Percentiles rank a stretch among this genome's conserved stretches.
phyloP scores from a whole-genome alignment of 2,888 invertebrate species.

The Drosophila suboccidentalis region DNA sequence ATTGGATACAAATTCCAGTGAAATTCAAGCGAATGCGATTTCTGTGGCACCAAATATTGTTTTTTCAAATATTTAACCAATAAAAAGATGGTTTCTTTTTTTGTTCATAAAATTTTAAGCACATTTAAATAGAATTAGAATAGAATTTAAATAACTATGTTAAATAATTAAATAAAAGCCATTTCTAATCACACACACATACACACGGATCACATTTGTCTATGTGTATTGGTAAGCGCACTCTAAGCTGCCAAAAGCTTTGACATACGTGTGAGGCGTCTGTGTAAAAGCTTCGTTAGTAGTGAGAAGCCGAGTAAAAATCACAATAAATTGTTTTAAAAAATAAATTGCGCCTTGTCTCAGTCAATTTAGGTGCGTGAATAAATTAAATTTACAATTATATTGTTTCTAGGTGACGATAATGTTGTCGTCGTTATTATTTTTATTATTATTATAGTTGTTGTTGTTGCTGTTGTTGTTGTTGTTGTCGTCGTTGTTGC shows the following conservation, averaged over 20 bases:
- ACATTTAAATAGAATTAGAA: too few species aligned
- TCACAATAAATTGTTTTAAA: background rate
- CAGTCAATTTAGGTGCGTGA: slow-evolving; percentile 51
- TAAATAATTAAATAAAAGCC: too few species aligned
- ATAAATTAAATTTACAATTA: slow-evolving; percentile 77
- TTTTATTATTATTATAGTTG: slow-evolving; percentile 27
- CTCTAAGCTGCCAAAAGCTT: slow-evolving; percentile 1
- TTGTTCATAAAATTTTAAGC: too few species aligned
- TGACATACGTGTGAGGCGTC: slow-evolving; percentile 4
- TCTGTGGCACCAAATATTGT: too few species aligned
- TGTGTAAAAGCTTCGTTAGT: slow-evolving; percentile 18
- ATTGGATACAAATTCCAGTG: too few species aligned
- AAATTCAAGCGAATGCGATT: too few species aligned
- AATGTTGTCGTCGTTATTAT: slow-evolving; percentile 67
- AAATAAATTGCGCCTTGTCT: slow-evolving; percentile 31
- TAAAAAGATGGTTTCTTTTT: too few species aligned
- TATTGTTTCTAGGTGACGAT: slow-evolving; percentile 80
- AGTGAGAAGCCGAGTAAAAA: background rate
- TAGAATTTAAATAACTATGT: too few species aligned
- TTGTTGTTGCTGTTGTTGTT: slow-evolving; percentile 26
- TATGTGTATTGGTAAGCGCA: slow-evolving; percentile 15
- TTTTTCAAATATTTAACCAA: too few species aligned
- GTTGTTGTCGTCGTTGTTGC: slow-evolving; percentile 9
- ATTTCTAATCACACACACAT: background rate
- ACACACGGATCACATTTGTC: background rate